These are phyloP conservation scores for Eugnorisma glareosa DNA, from an alignment of 2,888 invertebrate species.

Conservation along the genomic window DNA sequence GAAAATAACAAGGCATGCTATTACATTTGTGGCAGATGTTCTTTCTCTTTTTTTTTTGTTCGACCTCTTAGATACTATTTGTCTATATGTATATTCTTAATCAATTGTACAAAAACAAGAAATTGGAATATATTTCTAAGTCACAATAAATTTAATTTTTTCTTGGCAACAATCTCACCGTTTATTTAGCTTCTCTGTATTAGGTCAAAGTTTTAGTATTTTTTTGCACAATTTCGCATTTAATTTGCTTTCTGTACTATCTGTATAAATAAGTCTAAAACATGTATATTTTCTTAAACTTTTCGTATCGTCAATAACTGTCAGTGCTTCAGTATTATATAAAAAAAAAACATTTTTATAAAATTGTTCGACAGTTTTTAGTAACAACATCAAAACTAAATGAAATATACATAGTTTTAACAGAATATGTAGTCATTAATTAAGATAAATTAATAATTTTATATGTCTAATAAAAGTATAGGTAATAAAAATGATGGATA, in stretches of 20 bases:
- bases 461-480: conserved; percentile 35
- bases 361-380: conserved; percentile 23
- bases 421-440: conserved; percentile 53
- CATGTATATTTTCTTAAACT: conserved; percentile 22
- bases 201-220: conserved; percentile 25
- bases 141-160: no score
- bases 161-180: conserved; percentile 10
- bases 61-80: neutral
- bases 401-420: conserved; percentile 12
- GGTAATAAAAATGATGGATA: conserved; percentile 19
- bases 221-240: conserved; percentile 64
- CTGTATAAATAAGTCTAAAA: conserved; percentile 38
- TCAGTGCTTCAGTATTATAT: conserved; percentile 54
- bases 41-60: no score
- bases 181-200: neutral
- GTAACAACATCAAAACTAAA: conserved; percentile 12
- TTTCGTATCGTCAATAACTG: conserved; percentile 29
- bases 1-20: no score
- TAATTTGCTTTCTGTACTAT: conserved; percentile 50
- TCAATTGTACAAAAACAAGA: neutral
- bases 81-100: neutral
- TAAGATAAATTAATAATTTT: conserved; percentile 49
- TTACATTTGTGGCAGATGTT: no score
- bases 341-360: conserved; percentile 25
- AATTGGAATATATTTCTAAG: conserved; percentile 3